Base-by-base conservation (phyloP, 2,113 vertebrate species). In the Aptenodytes forsteri region DNA sequence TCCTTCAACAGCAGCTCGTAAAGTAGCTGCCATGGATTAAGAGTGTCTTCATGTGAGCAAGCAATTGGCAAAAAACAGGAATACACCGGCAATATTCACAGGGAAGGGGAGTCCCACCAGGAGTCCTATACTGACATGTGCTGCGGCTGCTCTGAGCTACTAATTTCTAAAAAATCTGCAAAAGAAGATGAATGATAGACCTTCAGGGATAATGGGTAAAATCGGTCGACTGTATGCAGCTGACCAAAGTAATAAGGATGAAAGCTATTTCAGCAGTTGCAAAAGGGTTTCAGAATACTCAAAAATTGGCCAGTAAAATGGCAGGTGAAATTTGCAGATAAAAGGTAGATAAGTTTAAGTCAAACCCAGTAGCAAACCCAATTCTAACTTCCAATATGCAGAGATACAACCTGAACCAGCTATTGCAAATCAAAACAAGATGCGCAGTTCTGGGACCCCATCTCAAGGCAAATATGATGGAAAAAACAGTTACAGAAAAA, bases 211-310 rank as follows among this genome's bases (percentile, higher is more conserved):
- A 91, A 25, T 5, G 21, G 20, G 36, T 16, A 54, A 61, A 73
- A 23, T 49, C 11, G 0, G 21, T 46, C 81, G 49, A 12, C 38
- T 36, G 9, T 15, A 49, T 0, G 0, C 34, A 89, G 42, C 42
- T 84, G 44, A 49, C 69, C 40, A 54, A 93, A 77, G 40, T 61
- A 62, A 42, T 23, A 34, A 69, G 16, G 16, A 36, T 8, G 11
- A 62, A 91, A 71, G 44, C 71, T 93, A 82, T 32, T 87, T 84
- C 90, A 84, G 72, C 18, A 44, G 27, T 25, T 87, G 46, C 47
- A 50, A 16, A 84, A 84, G 25, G 34, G 32, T 82, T 84, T 87
- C 50, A 70, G 50, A 87, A 71, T 32, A 38, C 30, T n/a, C 42
- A 50, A 50, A 81, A 89, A 49, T 0, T 22, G 55, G 55, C 50